Base-by-base conservation (phyloP, 2,888 invertebrate genomes). In the Chrysomela aeneicollis region DNA sequence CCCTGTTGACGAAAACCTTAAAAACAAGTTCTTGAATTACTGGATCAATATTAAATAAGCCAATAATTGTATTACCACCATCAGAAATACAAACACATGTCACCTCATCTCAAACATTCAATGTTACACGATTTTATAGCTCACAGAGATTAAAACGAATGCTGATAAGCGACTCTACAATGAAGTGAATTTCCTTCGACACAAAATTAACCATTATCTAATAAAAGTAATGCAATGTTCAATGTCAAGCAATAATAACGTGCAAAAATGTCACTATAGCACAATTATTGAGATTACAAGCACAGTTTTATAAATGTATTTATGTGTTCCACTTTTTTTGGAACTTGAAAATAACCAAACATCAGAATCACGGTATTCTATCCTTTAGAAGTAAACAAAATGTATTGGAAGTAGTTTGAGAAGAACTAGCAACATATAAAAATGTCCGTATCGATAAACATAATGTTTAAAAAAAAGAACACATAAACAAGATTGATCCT, bases 21-120 rank as follows among this genome's bases (percentile, higher is more conserved):
- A 42, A 15, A 35, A 35, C 26, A 6, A 5, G 3, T 26, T 10
- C 35, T 21, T 19, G 9, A 1, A 26, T 17, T 17, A 17, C 9
- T 12, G 12, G 32, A 52, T 52, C 52, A 2, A 52, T 52, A 52
- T 26, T 52, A 52, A 19, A 30, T 52, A 30, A 52, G 52, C 30
- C 30, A 52, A 22, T 52, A 26, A 52, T 30, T 8, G 51, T 10
- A 52, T 52, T 30, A 52, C 15, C 6, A 19, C 17, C 8, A 19
- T 10, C 3, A 10, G n/a, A 21, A n/a, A n/a, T 26, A 5, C 26
- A 26, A 5, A 26, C 26, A 26, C 6, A 26, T 21, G 6, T 22
- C 51, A 21, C 21, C 15, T 21, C 19, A 21, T 21, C n/a, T 10
- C 12, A 50, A 50, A 35, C 35, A 10, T 35, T 35, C 35, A 35